Evolutionary conservation across 1,140 invertebrate genomes (phyloP), one percentile per base, ranked within the genome.

Genomic region (Condylostylus longicornis): DNA sequence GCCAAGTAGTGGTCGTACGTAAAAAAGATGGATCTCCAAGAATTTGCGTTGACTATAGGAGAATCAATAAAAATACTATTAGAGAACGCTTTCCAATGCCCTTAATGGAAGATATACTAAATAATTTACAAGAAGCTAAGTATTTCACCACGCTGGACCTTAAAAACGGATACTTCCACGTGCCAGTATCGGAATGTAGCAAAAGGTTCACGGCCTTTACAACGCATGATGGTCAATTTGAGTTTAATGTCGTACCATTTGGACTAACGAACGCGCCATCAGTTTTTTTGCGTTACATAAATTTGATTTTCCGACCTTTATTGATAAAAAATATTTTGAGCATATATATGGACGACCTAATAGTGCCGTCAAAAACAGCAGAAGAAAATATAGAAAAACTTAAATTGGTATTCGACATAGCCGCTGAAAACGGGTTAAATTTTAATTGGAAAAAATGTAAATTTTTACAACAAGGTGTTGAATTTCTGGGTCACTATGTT

Each of bases 61-160:
- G 38, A 21, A 32, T 64, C 8, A 65, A 62, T 37, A 33, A 43
- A 8, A 48, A 50, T 9, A 62, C 51, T 1, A 44, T 50, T 2
- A 46, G 42, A 32, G 54, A 61, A 25, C 41, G 48, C 14, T 62
- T 50, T 42, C 58, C 57, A 9, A 34, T 61, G 6, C 56, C 58
- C 2, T 21, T 46, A 9, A 53, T 58, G 6, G 48, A 60, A 7
- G 54, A 57, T 12, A 46, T 45, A 28, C 22, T 61, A 2, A 48
- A 52, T 21, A 18, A 35, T 10, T 22, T 58, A 19, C 9, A 33
- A 5, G 40, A 36, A 6, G 42, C 44, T 3, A 36, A 23, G 2
- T 17, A 42, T 25, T 70, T 69, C 35, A 47, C 49, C 1, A 49
- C 52, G 0, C 42, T 72, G 1, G 67, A 70, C 51, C 43, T 69